Percentiles rank a stretch among this genome's conserved stretches.
Conservation (phyloP, 2,888 invertebrate species). For the Aphidius colemani region DNA sequence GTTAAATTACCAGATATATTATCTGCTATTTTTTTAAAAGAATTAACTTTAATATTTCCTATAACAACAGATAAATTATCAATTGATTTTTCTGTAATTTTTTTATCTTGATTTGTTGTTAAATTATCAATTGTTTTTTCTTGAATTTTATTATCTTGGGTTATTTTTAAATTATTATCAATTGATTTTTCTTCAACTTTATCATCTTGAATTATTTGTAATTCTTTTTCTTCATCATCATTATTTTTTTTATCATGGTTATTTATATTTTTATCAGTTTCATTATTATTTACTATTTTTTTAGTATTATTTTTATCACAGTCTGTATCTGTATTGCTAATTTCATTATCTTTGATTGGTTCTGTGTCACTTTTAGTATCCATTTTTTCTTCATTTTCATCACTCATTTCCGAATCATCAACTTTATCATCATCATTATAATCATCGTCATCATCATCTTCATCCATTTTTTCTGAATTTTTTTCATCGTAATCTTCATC, state of each 20-base stretch:
- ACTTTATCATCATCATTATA: conserved; percentile 6
- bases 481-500: conserved; percentile 13
- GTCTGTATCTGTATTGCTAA: neutral
- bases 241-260: neutral
- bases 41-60: neutral
- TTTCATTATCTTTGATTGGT: conserved; percentile 8
- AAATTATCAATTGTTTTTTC: too few relatives aligned
- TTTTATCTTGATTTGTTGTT: neutral
- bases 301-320: conserved; percentile 8
- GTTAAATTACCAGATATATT: too few relatives aligned
- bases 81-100: too few relatives aligned
- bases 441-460: conserved; percentile 6
- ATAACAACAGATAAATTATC: too few relatives aligned
- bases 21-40: neutral
- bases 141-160: neutral
- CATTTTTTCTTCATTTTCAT: conserved; percentile 26
- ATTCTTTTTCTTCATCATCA: neutral
- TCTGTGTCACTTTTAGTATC: conserved; percentile 6
- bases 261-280: neutral
- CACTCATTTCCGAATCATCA: conserved; percentile 5
- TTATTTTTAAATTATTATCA: neutral
- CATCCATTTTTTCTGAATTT: neutral
- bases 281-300: conserved; percentile 1
- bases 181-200: neutral
- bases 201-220: neutral